Evolutionary conservation across 2,797 vertebrate genomes (phyloP), one percentile per base, ranked within the genome.

Genomic region (Enteromius paludinosus): DNA sequence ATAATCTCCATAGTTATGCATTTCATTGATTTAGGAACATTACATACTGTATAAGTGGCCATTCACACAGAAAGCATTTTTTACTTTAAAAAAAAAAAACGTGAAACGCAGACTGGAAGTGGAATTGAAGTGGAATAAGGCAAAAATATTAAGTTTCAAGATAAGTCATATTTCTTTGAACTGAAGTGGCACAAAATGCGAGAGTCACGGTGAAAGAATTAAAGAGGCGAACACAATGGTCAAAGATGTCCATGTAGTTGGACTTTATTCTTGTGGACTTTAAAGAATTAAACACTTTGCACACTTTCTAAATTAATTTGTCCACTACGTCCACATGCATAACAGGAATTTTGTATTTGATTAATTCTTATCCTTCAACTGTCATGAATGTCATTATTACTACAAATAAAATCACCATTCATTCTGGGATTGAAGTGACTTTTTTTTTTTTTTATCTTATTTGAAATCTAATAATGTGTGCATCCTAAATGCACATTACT

Each of bases 121-220:
- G n/a, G n/a, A n/a, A n/a, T n/a, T n/a, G n/a, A n/a, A n/a, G n/a
- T 47, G 17, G 49, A 54, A 54, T 54, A n/a, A 54, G 8, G 49
- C 3, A 54, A n/a, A 54, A 54, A n/a, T 54, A 3, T 54, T 20
- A 20, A 18, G 49, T 52, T 8, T 52, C 2, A 18, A 7, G 18
- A 52, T 52, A 6, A 52, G 49, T 20, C 8, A 1, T 9, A 20
- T n/a, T 54, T 54, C 8, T 52, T 54, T 54, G 18, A 1, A 52
- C 49, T n/a, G 10, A n/a, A 54, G 8, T 0, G 3, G 2, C 20
- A 1, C 20, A 54, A 2, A 8, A n/a, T 54, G 0, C 0, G 6
- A 0, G 3, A n/a, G 49, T n/a, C 6, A 7, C 49, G 18, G 8
- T 18, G 0, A 54, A 54, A n/a, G 8, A 35, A 54, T 9, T 8